These are phyloP conservation scores for Malurus elegans DNA, from an alignment of 2,113 vertebrate species.

Conservation along the genomic window DNA sequence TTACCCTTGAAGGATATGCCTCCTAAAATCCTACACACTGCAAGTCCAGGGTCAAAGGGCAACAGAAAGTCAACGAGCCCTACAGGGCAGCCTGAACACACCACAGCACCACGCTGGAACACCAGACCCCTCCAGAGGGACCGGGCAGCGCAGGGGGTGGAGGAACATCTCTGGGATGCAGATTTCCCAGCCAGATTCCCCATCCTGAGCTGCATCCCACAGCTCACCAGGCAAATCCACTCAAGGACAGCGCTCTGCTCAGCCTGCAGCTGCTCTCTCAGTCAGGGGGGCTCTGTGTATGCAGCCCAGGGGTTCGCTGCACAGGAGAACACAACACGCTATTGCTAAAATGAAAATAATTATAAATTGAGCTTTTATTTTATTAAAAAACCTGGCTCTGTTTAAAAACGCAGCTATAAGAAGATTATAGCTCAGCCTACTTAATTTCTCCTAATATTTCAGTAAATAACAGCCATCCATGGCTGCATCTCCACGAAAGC, in stretches of 20 bases:
- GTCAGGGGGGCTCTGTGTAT: not conserved
- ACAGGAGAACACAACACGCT: not conserved
- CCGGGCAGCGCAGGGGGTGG: not conserved
- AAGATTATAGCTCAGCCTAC: not conserved
- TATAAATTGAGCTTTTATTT: not conserved
- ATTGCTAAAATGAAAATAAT: not conserved
- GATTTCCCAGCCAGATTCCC: too few species aligned
- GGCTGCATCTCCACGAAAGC: not conserved
- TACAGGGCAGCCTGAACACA: not conserved
- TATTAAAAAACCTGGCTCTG: not conserved
- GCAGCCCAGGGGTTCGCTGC: not conserved
- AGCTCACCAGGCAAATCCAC: not conserved
- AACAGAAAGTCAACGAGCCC: not conserved
- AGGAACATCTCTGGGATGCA: not conserved
- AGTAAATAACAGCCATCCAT: not conserved
- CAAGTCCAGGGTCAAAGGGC: not conserved
- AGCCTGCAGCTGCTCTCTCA: not conserved
- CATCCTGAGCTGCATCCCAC: not conserved
- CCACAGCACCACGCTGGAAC: accelerated
- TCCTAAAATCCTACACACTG: not conserved
- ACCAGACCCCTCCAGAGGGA: not conserved
- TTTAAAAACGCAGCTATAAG: not conserved
- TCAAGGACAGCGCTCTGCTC: not conserved
- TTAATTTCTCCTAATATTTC: not conserved
- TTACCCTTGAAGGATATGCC: not conserved